Percentiles rank a stretch among this genome's conserved stretches.
Evolutionary conservation across 1,140 invertebrate species (phyloP).

Genomic region (Trichonephila clavipes): DNA sequence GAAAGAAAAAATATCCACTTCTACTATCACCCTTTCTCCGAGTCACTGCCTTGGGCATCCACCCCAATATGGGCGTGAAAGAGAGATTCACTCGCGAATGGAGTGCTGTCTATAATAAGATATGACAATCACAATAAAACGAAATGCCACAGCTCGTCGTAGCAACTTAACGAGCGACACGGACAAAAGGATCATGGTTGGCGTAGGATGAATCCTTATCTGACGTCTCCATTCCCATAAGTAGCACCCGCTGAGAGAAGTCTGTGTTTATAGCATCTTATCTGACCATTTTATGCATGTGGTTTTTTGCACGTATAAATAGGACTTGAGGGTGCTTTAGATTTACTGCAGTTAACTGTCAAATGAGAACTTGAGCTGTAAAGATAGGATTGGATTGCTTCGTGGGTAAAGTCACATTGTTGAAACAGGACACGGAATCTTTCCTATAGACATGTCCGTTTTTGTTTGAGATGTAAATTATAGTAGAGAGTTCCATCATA

Average conservation of each 20-base stretch:
- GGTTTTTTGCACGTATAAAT: conserved; percentile 29
- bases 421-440: background rate
- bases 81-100: background rate
- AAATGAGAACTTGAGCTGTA: background rate
- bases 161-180: conserved; percentile 14
- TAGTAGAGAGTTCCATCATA: background rate
- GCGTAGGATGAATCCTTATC: conserved; percentile 38
- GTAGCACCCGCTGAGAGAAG: conserved; percentile 24
- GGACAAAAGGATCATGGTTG: background rate
- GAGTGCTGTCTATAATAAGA: conserved; percentile 48
- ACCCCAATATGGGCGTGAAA: background rate
- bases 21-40: background rate
- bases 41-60: background rate
- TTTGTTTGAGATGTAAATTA: background rate
- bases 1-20: background rate
- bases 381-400: conserved; percentile 41
- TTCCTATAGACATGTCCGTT: background rate
- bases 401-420: background rate
- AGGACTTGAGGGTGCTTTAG: conserved; percentile 28
- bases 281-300: conserved; percentile 4
- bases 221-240: background rate
- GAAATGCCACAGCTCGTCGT: conserved; percentile 3
- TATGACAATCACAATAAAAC: conserved; percentile 45
- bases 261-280: conserved; percentile 47
- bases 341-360: background rate